Evolutionary conservation across 2,113 vertebrate genomes (phyloP).

Genomic region (Syngnathus typhle): DNA sequence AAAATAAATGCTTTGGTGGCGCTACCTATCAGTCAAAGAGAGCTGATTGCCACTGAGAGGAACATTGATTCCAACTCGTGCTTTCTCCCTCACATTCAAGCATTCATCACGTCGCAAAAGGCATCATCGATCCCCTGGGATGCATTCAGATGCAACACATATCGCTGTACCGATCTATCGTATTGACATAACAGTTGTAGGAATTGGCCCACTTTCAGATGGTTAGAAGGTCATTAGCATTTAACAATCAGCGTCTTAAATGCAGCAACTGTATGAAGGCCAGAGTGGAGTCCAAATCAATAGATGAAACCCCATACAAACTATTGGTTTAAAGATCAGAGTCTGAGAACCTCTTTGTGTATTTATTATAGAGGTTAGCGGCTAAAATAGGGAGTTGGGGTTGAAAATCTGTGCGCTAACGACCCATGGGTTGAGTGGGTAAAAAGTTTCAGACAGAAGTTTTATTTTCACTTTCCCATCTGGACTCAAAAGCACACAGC

Average conservation of each 20-base stretch:
- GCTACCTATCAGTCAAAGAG: conserved; percentile 51
- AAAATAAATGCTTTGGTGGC: conserved; percentile 53
- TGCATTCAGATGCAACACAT: conserved; percentile 47
- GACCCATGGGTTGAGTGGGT: neutral
- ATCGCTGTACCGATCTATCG: conserved; percentile 42
- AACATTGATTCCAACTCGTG: conserved; percentile 38
- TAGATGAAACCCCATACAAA: conserved; percentile 34
- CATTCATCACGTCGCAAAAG: conserved; percentile 36
- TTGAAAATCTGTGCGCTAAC: neutral
- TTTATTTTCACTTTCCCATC: conserved; percentile 11
- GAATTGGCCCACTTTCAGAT: conserved; percentile 48
- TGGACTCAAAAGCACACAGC: conserved; percentile 21
- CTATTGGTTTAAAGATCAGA: conserved; percentile 34
- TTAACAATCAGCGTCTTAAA: conserved; percentile 37
- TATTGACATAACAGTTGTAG: conserved; percentile 58
- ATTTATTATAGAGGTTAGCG: no score
- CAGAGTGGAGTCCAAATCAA: conserved; percentile 38
- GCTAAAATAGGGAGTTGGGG: no score
- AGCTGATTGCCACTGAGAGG: conserved; percentile 26
- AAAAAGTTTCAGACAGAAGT: neutral
- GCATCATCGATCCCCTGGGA: conserved; percentile 41
- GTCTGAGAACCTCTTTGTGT: no score
- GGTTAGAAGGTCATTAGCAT: conserved; percentile 47
- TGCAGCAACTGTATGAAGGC: conserved; percentile 15
- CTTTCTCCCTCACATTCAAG: conserved; percentile 38